Percentiles rank a stretch among this genome's conserved stretches.
Conservation (phyloP, 2,888 invertebrate genomes). For the Melieria crassipennis region DNA sequence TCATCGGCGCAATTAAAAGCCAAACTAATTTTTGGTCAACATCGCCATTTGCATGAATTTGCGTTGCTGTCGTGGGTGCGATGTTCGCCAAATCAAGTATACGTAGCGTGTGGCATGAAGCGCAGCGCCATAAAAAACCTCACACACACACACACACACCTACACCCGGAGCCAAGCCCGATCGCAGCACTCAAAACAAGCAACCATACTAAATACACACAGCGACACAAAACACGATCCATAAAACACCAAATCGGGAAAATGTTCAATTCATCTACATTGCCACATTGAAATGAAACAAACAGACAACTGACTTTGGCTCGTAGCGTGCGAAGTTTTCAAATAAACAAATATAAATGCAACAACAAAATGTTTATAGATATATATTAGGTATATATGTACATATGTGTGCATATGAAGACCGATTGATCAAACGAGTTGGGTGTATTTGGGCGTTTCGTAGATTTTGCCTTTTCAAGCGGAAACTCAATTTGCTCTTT, state of each 20-base stretch:
- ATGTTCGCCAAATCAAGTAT: slow-evolving; percentile 28
- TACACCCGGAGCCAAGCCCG: not conserved
- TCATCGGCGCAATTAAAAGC: slow-evolving; percentile 21
- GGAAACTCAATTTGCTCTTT: no score
- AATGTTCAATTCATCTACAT: slow-evolving; percentile 26
- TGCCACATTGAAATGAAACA: not conserved
- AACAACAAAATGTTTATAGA: not conserved
- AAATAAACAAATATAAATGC: slow-evolving; percentile 3
- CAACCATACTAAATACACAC: slow-evolving; percentile 22
- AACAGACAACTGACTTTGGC: not conserved
- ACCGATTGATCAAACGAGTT: no score
- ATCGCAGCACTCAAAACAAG: not conserved
- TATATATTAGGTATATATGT: not conserved
- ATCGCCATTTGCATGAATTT: slow-evolving; percentile 26
- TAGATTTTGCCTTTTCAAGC: no score
- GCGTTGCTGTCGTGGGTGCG: slow-evolving; percentile 23
- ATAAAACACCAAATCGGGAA: slow-evolving; percentile 34
- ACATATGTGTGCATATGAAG: no score
- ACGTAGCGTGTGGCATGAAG: slow-evolving; percentile 26
- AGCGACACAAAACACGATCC: slow-evolving; percentile 26
- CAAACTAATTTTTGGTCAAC: slow-evolving; percentile 20
- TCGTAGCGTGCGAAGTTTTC: not conserved
- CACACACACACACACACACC: slow-evolving; percentile 20
- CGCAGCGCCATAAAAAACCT: not conserved
- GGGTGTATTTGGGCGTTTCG: no score